phyloP scores from a whole-genome alignment of 2,888 invertebrate genomes.

The Tortricodes alternella region DNA sequence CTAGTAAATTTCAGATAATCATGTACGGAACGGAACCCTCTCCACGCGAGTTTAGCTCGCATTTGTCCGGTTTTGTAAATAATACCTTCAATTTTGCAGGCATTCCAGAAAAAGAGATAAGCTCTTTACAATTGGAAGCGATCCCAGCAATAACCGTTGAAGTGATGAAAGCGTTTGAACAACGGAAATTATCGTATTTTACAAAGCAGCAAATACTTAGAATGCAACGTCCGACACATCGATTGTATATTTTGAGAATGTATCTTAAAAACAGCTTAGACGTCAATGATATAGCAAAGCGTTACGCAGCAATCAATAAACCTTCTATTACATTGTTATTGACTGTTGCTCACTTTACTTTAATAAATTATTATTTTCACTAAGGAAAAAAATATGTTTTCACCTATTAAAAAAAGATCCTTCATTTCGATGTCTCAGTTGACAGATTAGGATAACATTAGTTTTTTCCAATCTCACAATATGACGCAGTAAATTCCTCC shows the following conservation, averaged over 20 bases:
- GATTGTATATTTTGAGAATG: constrained; percentile 66
- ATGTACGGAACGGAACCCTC: too few relatives aligned
- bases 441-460: too few relatives aligned
- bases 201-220: constrained; percentile 68
- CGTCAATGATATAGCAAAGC: constrained; percentile 54
- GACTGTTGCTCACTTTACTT: constrained; percentile 31
- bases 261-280: constrained; percentile 62
- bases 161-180: constrained; percentile 60
- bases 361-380: not conserved
- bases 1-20: too few relatives aligned
- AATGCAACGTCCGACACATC: constrained; percentile 61
- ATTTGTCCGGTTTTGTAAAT: too few relatives aligned
- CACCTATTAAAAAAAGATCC: not conserved
- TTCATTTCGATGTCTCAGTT: too few relatives aligned
- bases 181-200: constrained; percentile 62
- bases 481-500: too few relatives aligned
- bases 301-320: constrained; percentile 22
- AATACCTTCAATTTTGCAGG: too few relatives aligned
- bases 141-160: constrained; percentile 56
- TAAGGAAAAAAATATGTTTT: not conserved
- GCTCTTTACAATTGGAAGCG: constrained; percentile 66
- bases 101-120: constrained; percentile 61
- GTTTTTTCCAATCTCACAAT: too few relatives aligned
- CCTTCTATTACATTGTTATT: constrained; percentile 18
- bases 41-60: too few relatives aligned